Percentiles rank a stretch among this genome's conserved stretches.
These are phyloP conservation scores for Leptothorax acervorum DNA, from an alignment of 2,888 invertebrate species.

Conservation along the genomic window DNA sequence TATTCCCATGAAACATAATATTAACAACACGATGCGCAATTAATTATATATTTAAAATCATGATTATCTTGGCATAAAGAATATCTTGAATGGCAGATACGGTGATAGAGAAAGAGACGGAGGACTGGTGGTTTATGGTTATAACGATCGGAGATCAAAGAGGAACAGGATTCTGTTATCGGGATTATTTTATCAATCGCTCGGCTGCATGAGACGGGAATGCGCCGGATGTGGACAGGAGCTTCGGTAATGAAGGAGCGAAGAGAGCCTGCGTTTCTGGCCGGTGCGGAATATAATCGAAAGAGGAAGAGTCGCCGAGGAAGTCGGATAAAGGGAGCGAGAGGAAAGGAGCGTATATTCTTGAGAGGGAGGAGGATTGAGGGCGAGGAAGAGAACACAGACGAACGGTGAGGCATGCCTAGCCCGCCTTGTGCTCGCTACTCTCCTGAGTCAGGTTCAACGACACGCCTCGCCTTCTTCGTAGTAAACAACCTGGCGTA, in stretches of 20 bases:
- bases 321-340: constrained; percentile 57
- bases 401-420: constrained; percentile 75
- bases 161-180: constrained; percentile 56
- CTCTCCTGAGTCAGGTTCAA: constrained; percentile 82
- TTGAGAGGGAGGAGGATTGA: constrained; percentile 66
- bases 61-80: background rate
- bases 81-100: background rate
- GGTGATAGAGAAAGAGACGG: background rate
- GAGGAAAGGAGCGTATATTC: constrained; percentile 55
- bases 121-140: constrained; percentile 2
- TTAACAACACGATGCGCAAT: background rate
- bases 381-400: constrained; percentile 74
- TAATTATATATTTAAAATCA: background rate
- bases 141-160: constrained; percentile 45
- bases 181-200: constrained; percentile 64
- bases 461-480: constrained; percentile 84
- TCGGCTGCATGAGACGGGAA: constrained; percentile 61
- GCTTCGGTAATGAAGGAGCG: constrained; percentile 67
- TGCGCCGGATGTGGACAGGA: constrained; percentile 60
- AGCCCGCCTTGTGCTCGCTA: constrained; percentile 77
- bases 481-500: constrained; percentile 84
- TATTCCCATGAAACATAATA: background rate
- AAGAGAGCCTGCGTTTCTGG: constrained; percentile 56
- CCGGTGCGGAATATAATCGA: constrained; percentile 50
- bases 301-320: constrained; percentile 51